phyloP scores from a whole-genome alignment of 2,888 invertebrate genomes.

The Ormyrus thymus region DNA sequence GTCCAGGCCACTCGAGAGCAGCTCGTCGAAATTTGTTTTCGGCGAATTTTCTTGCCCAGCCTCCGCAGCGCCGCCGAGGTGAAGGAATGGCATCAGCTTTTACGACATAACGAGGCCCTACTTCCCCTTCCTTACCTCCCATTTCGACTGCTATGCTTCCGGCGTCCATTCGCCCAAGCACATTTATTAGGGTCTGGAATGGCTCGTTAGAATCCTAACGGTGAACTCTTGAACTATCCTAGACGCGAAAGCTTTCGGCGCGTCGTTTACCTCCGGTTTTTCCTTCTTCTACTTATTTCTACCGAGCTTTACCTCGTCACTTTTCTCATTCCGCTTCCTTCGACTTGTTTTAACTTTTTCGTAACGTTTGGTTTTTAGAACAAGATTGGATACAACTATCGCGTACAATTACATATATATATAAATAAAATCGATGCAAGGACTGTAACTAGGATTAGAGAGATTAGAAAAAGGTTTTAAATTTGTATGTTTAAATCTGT shows the following conservation, averaged over 20 bases:
- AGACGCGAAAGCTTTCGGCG: conserved; percentile 44
- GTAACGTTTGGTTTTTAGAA: background rate
- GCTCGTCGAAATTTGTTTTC: conserved; percentile 40
- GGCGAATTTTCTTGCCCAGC: conserved; percentile 17
- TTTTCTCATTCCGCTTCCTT: conserved; percentile 29
- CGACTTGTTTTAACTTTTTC: no score
- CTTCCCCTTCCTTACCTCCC: conserved; percentile 12
- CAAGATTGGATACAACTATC: no score
- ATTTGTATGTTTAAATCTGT: no score
- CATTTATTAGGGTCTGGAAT: conserved; percentile 48
- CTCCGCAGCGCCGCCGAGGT: background rate
- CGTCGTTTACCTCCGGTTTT: conserved; percentile 35
- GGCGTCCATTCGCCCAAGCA: conserved; percentile 42
- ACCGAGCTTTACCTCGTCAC: conserved; percentile 39
- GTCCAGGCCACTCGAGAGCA: background rate
- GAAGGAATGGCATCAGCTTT: conserved; percentile 23
- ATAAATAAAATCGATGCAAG: no score
- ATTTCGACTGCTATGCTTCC: conserved; percentile 25
- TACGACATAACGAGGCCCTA: conserved; percentile 32
- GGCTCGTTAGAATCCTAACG: conserved; percentile 56
- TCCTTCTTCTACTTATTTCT: conserved; percentile 36
- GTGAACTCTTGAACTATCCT: conserved; percentile 49
- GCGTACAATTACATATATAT: no score
- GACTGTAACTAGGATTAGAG: no score
- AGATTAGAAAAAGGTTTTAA: no score